Conservation (phyloP, 1,140 invertebrate species). For the Monomorium pharaonis region DNA sequence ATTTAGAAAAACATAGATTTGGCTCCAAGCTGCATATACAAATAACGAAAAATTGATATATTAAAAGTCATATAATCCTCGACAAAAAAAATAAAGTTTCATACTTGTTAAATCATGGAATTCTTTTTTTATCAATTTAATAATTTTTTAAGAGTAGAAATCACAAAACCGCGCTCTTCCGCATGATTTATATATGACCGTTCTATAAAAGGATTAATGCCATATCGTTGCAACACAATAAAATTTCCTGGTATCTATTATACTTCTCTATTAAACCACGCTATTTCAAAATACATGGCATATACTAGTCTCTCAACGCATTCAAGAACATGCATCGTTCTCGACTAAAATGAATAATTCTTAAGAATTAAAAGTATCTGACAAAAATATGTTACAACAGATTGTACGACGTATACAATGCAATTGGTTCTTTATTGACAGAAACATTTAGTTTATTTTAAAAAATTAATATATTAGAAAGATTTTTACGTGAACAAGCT, state of each 20-base stretch:
- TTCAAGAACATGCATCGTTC: background rate
- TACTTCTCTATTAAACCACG: background rate
- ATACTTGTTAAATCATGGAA: background rate
- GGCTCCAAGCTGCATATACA: too few relatives aligned
- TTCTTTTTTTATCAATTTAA: background rate
- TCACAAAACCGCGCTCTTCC: background rate
- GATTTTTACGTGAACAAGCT: background rate
- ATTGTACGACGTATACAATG: background rate
- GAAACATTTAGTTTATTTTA: background rate
- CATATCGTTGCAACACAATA: background rate
- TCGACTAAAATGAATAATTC: background rate
- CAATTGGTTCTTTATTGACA: background rate
- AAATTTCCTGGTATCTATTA: constrained; percentile 4
- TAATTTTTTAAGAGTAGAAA: background rate
- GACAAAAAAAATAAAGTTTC: background rate
- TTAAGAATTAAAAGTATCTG: background rate
- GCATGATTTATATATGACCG: background rate
- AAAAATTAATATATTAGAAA: background rate
- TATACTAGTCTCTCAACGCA: too few relatives aligned
- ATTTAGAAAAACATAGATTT: background rate
- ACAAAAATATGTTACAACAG: background rate
- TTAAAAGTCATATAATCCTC: background rate
- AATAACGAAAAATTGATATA: background rate
- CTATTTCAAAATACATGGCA: background rate
- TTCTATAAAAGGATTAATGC: background rate